Evolutionary conservation across 2,797 vertebrate species (phyloP).

Genomic region (Cuculus canorus): DNA sequence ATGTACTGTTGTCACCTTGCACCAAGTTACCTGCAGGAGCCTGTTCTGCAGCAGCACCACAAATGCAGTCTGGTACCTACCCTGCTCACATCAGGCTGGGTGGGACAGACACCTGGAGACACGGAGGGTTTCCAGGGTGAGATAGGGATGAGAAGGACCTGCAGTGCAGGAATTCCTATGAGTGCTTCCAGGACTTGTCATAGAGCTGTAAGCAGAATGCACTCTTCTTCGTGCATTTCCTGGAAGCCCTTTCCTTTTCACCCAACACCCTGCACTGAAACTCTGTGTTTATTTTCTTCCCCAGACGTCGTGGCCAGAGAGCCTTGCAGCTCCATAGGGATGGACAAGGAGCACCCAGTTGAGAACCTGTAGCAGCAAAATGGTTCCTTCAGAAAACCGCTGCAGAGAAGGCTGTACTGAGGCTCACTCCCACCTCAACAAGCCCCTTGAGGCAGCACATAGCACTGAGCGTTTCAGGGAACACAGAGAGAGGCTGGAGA

Average conservation of each 20-base stretch:
- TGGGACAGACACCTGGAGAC: background rate
- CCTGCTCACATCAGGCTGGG: background rate
- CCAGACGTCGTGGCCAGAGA: background rate
- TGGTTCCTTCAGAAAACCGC: constrained; percentile 6
- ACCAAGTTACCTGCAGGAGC: background rate
- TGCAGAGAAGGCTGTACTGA: background rate
- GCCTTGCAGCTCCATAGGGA: background rate
- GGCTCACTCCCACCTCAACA: background rate
- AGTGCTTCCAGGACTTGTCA: background rate
- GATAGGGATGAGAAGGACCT: background rate
- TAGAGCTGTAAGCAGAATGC: background rate
- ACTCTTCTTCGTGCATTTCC: background rate
- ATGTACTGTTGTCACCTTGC: background rate
- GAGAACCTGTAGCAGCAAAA: constrained; percentile 51
- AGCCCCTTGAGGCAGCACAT: background rate
- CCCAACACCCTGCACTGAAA: background rate
- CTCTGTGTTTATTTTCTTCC: background rate
- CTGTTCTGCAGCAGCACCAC: background rate
- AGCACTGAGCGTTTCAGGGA: background rate
- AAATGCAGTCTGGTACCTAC: background rate
- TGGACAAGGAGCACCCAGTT: constrained; percentile 17
- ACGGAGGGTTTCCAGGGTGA: background rate
- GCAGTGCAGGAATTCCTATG: background rate
- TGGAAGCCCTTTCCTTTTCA: background rate
- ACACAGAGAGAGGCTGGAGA: background rate